Percentiles rank a stretch among this genome's conserved stretches.
phyloP scores from a whole-genome alignment of 2,113 vertebrate genomes.

The Brevimyrus niger region DNA sequence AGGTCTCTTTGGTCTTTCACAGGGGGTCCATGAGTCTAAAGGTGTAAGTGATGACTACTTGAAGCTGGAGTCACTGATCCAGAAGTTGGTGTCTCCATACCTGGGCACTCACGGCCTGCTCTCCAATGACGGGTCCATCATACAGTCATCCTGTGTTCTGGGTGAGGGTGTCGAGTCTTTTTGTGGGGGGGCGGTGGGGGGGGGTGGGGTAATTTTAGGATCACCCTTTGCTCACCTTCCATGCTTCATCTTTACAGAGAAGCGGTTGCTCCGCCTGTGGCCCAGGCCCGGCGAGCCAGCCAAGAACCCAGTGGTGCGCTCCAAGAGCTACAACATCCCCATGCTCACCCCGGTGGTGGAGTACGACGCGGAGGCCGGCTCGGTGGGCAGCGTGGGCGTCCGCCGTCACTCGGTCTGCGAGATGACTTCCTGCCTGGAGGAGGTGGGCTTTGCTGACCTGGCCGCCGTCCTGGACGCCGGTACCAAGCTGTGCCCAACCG shows the following conservation, averaged over 20 bases:
- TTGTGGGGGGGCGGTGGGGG: background rate
- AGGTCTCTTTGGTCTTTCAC: conserved; percentile 30
- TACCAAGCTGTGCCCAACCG: conserved; percentile 43
- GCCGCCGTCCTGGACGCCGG: conserved; percentile 47
- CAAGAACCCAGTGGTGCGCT: conserved; percentile 85
- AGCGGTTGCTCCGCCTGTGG: conserved; percentile 62
- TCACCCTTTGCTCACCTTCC: background rate
- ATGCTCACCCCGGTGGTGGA: conserved; percentile 83
- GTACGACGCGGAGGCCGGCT: conserved; percentile 66
- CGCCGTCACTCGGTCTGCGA: conserved; percentile 84
- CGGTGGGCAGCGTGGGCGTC: conserved; percentile 43
- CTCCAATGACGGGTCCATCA: conserved; percentile 69
- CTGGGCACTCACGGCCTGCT: conserved; percentile 82
- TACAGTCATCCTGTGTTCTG: conserved; percentile 75
- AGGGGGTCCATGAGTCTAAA: conserved; percentile 89
- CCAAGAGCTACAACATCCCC: conserved; percentile 89
- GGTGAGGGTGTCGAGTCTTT: conserved; percentile 54
- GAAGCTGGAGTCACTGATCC: conserved; percentile 81
- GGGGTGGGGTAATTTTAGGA: background rate
- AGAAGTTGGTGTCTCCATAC: conserved; percentile 93
- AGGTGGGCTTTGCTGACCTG: conserved; percentile 59
- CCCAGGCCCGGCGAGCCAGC: conserved; percentile 57
- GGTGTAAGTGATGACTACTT: conserved; percentile 85
- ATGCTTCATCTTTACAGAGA: conserved; percentile 61
- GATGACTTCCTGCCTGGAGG: conserved; percentile 81